Conservation (phyloP, 2,888 invertebrate species). For the Trichogramma evanescens region DNA sequence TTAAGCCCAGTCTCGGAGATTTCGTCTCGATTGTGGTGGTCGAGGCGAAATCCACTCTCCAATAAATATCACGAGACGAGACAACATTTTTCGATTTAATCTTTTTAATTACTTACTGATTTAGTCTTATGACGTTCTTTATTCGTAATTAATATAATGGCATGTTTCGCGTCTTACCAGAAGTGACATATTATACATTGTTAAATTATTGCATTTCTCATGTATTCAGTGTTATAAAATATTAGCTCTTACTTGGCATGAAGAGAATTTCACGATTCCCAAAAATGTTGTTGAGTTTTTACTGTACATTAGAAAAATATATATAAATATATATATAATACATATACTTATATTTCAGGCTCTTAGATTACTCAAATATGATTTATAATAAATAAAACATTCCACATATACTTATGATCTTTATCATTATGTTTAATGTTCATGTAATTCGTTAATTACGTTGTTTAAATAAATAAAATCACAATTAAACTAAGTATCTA, state of each 20-base stretch:
- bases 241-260: no score
- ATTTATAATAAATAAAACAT: no score
- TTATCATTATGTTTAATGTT: slow-evolving; percentile 15
- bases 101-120: background rate
- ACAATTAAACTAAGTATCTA: slow-evolving; percentile 10
- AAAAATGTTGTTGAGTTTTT: slow-evolving; percentile 34
- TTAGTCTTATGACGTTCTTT: background rate
- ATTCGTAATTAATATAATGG: slow-evolving; percentile 30
- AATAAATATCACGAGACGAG: background rate
- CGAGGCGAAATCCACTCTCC: slow-evolving; percentile 37
- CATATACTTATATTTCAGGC: background rate
- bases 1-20: slow-evolving; percentile 30
- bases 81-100: background rate
- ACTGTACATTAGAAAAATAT: slow-evolving; percentile 37
- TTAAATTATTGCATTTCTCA: slow-evolving; percentile 24
- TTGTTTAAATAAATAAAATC: slow-evolving; percentile 19
- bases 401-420: no score
- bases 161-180: slow-evolving; percentile 43
- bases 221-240: no score
- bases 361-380: no score
- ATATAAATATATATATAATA: slow-evolving; percentile 6
- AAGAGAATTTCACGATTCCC: slow-evolving; percentile 21
- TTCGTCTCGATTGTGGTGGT: slow-evolving; percentile 46
- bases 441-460: slow-evolving; percentile 16
- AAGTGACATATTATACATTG: slow-evolving; percentile 41